Base-by-base conservation (phyloP, 2,888 invertebrate species). In the Molorchus minor region DNA sequence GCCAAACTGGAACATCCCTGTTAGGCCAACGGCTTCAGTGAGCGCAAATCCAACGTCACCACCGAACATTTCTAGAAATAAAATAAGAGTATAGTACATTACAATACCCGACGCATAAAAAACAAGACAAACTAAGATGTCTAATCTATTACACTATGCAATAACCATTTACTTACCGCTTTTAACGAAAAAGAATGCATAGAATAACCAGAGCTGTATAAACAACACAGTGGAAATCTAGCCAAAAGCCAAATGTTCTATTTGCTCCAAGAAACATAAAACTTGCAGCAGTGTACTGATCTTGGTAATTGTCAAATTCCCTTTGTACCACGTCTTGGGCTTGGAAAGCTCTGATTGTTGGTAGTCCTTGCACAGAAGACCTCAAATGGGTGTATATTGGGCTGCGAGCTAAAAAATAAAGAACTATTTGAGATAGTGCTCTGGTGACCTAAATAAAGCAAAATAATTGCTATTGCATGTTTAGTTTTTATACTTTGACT, bases 381-480 rank as follows among this genome's bases (percentile, higher is more conserved):
- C 87, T 89, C 30, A 92, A 81, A 69, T 92, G 88, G 0, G 88
- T 86, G 76, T 89, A 93, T 0, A 93, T 86, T 0, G 93, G 92
- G 72, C 91, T 91, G 45, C 91, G 85, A 49, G 89, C 91, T 91
- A 77, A 51, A 77, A 75, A 17, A 33, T n/a, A 44, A 29, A 20
- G 58, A 35, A 30, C n/a, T n/a, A n/a, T n/a, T n/a, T n/a, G n/a
- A n/a, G n/a, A n/a, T n/a, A n/a, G n/a, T n/a, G n/a, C n/a, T n/a
- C n/a, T n/a, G n/a, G n/a, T n/a, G 21, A 8, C 21, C 57, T 35
- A 35, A 45, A 30, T 43, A 25, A 19, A 21, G 7, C 10, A 36
- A 19, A 30, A 25, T 5, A 10, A 3, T 13, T 5, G 1, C 2
- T n/a, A 3, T n/a, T n/a, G 33, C n/a, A 33, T 1, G 13, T 33